Evolutionary conservation across 1,140 invertebrate genomes (phyloP).

Genomic region (Bombus superbus): DNA sequence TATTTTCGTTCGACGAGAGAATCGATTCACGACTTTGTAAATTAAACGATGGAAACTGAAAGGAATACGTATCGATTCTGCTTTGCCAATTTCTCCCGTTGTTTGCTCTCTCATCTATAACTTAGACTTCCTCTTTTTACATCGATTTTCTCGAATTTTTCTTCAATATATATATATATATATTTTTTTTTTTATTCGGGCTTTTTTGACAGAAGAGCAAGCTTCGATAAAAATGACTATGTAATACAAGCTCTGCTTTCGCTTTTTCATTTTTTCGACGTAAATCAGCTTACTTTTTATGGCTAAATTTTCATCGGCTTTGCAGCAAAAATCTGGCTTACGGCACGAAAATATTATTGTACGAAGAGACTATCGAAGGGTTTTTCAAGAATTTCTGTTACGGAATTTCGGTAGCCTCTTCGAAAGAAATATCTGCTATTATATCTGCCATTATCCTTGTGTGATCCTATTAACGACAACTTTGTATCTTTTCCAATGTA

Average conservation of each 20-base stretch:
- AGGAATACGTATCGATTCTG: slow-evolving; percentile 17
- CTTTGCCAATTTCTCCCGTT: slow-evolving; percentile 31
- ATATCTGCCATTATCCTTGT: slow-evolving; percentile 61
- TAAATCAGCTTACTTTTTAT: slow-evolving; percentile 21
- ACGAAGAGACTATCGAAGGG: not conserved
- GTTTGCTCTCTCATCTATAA: slow-evolving; percentile 5
- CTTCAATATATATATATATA: not conserved
- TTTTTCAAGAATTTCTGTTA: too few relatives aligned
- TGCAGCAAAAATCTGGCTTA: not conserved
- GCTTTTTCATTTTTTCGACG: slow-evolving; percentile 61
- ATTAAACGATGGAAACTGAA: slow-evolving; percentile 28
- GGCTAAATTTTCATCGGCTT: slow-evolving; percentile 29
- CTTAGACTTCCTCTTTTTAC: slow-evolving; percentile 5
- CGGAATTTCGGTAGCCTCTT: not conserved
- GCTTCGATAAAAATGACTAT: slow-evolving; percentile 66
- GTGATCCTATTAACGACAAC: slow-evolving; percentile 65
- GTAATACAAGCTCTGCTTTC: slow-evolving; percentile 75
- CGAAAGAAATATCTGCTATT: slow-evolving; percentile 21
- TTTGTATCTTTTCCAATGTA: not conserved
- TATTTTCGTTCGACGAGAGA: slow-evolving; percentile 44
- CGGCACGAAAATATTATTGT: not conserved
- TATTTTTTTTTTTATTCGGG: not conserved
- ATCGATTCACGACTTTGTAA: slow-evolving; percentile 4
- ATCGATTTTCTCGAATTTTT: slow-evolving; percentile 27
- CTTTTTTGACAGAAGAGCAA: slow-evolving; percentile 25